These are phyloP conservation scores for Petrocephalus zakoni DNA, from an alignment of 2,113 vertebrate genomes.

Conservation along the genomic window DNA sequence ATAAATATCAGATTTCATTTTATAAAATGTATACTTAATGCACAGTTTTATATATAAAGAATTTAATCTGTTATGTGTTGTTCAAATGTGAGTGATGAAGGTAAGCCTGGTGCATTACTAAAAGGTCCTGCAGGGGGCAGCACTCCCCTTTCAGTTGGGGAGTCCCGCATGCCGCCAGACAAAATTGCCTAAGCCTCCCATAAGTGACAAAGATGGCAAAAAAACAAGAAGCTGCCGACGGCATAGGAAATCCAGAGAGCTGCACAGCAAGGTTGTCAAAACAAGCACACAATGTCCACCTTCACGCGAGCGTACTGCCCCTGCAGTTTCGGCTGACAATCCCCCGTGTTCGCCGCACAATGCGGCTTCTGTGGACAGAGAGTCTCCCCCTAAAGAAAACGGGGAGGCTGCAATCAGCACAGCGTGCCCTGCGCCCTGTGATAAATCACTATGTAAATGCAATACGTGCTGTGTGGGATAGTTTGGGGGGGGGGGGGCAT, in stretches of 20 bases:
- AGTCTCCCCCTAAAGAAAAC: slow-evolving; percentile 27
- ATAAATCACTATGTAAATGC: neutral
- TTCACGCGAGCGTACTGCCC: slow-evolving; percentile 35
- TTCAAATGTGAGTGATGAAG: neutral
- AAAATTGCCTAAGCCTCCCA: slow-evolving; percentile 17
- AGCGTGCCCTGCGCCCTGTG: slow-evolving; percentile 28
- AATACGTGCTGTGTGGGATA: slow-evolving; percentile 1
- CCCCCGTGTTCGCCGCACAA: slow-evolving; percentile 40
- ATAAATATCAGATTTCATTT: neutral
- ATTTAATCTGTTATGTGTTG: neutral
- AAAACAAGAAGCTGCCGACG: slow-evolving; percentile 40
- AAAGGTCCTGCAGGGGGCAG: slow-evolving; percentile 45
- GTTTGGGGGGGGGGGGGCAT: neutral
- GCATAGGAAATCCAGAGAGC: slow-evolving; percentile 50
- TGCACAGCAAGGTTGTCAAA: slow-evolving; percentile 47
- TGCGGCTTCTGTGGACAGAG: slow-evolving; percentile 33
- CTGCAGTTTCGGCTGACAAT: slow-evolving; percentile 33
- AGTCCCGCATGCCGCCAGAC: neutral
- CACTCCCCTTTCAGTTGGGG: slow-evolving; percentile 1
- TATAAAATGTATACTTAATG: neutral
- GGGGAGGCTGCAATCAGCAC: slow-evolving; percentile 28
- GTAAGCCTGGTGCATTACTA: neutral
- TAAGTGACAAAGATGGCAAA: slow-evolving; percentile 39
- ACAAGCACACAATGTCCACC: slow-evolving; percentile 49
- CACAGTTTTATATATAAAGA: neutral